Base-by-base conservation (phyloP, 53 echinoderm and acorn worm species). In the Stichopus horrens region DNA sequence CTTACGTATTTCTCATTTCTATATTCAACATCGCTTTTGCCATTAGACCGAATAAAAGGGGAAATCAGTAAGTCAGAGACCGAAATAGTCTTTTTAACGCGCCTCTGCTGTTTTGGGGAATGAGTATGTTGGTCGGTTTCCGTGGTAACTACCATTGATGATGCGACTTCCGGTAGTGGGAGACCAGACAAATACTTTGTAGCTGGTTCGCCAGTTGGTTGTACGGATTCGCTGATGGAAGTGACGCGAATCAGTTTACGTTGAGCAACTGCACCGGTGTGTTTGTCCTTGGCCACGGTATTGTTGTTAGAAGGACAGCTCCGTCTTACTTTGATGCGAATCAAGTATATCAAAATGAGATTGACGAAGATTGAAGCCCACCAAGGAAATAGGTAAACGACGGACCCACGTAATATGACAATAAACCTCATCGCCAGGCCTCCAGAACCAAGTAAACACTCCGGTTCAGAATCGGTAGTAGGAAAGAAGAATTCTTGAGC, bases 321-420 rank as follows among this genome's bases (percentile, higher is more conserved):
- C 63, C 63, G 10, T 63, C 63, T 63, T 16, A 63, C 63, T 63
- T 63, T 63, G 6, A 63, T 10, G 7, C 63, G 63, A 16, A 63
- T 63, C 11, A 63, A 63, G 16, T 13, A 63, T 16, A 63, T 63
- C 63, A 63, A 63, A 63, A 16, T 9, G 63, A 63, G 63, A 37
- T 78, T 78, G 10, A 53, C 78, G 7, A 54, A 54, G 53, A 78
- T n/a, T 53, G 52, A 78, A n/a, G 78, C n/a, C 78, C 23, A 53
- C 13, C 23, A 52, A 52, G 78, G 78, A n/a, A 78, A 52, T n/a
- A 54, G 23, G 53, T 52, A 54, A 9, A 78, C 52, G n/a, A 78
- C 10, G 4, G 53, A 5, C 23, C 53, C 55, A 52, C 55, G 53
- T 5, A 78, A 10, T 54, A 37, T 16, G 6, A 54, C 78, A 10